phyloP scores from a whole-genome alignment of 2,797 vertebrate species.

The Argya squamiceps region DNA sequence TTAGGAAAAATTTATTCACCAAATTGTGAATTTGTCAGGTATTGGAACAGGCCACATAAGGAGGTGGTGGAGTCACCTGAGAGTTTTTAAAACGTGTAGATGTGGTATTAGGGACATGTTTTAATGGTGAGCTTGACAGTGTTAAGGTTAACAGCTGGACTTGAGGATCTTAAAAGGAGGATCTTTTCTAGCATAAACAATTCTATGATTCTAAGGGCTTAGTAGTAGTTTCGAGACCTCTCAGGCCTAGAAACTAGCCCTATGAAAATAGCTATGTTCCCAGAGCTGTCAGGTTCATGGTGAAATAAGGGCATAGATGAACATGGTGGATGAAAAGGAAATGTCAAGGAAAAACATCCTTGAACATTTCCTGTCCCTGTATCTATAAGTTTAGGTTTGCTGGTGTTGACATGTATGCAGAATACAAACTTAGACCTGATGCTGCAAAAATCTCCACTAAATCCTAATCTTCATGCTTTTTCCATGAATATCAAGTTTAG shows the following conservation, averaged over 20 bases:
- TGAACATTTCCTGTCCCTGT: not conserved
- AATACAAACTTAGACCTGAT: not conserved
- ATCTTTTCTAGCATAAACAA: not conserved
- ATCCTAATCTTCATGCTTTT: not conserved
- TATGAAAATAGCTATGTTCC: not conserved
- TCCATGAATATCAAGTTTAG: not conserved
- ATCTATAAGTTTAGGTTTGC: not conserved
- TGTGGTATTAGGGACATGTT: not conserved
- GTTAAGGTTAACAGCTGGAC: not conserved
- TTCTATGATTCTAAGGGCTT: not conserved
- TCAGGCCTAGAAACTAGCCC: not conserved
- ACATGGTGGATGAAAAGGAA: not conserved
- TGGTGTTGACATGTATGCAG: not conserved
- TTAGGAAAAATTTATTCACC: not conserved
- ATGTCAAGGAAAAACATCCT: no score
- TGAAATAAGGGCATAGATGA: not conserved
- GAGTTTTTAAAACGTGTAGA: not conserved
- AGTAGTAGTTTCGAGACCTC: not conserved
- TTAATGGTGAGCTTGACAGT: not conserved
- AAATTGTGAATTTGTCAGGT: no score
- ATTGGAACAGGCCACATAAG: not conserved
- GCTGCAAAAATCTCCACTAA: not conserved
- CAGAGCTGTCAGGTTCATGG: not conserved
- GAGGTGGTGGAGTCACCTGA: not conserved
- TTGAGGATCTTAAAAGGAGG: not conserved